These are phyloP conservation scores for Megaustenia siamemsis DNA, from an alignment of 2,888 invertebrate species.

Conservation along the genomic window DNA sequence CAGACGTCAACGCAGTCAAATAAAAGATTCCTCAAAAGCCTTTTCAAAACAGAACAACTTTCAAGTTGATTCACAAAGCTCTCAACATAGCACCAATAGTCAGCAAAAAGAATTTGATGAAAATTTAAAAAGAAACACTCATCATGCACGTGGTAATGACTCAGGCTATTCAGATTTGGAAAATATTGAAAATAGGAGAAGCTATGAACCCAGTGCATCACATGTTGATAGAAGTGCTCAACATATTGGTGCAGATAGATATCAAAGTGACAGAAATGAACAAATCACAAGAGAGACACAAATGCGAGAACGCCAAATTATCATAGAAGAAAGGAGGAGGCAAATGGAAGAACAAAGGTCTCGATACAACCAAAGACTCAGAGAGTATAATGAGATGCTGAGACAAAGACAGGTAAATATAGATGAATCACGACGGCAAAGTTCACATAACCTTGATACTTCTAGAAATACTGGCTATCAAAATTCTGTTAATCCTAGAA, in stretches of 20 bases:
- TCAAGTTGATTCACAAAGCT: background rate
- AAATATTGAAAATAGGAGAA: background rate
- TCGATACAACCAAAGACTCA: constrained; percentile 34
- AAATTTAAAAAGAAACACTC: background rate
- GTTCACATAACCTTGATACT: background rate
- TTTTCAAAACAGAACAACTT: background rate
- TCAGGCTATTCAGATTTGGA: background rate
- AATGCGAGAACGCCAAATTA: background rate
- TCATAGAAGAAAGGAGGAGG: constrained; percentile 27
- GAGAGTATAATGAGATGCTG: constrained; percentile 38
- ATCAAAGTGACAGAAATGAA: background rate
- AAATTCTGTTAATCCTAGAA: background rate
- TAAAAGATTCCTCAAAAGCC: background rate
- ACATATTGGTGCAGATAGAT: background rate
- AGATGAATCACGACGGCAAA: background rate
- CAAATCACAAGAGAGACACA: constrained; percentile 15
- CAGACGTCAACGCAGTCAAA: background rate
- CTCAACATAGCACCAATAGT: background rate
- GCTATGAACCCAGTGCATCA: background rate
- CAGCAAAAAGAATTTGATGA: background rate
- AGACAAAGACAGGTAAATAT: constrained; percentile 12
- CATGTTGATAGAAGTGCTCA: background rate
- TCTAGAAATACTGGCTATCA: background rate
- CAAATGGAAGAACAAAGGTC: constrained; percentile 31
- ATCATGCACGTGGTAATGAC: background rate